phyloP scores from a whole-genome alignment of 2,113 vertebrate genomes.

The Amphiprion percula region DNA sequence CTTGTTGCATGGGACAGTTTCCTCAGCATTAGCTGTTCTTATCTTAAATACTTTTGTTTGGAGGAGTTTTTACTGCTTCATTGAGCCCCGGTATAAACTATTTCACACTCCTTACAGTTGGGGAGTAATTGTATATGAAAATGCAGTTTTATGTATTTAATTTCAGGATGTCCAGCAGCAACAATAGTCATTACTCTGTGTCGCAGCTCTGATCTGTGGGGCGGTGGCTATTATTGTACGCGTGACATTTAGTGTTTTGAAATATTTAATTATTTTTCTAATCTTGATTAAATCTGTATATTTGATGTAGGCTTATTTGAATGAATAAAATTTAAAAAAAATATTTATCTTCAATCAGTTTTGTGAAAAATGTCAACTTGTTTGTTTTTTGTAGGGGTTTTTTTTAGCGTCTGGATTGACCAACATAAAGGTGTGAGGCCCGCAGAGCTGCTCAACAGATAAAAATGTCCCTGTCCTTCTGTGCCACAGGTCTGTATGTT shows the following conservation, averaged over 20 bases:
- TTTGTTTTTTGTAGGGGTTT: not conserved
- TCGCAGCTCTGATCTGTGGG: slow-evolving; percentile 48
- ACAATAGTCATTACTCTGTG: slow-evolving; percentile 46
- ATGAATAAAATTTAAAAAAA: slow-evolving; percentile 66
- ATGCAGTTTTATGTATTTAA: slow-evolving; percentile 78
- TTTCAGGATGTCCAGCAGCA: slow-evolving; percentile 54
- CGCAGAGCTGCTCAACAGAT: too few relatives aligned
- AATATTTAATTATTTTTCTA: slow-evolving; percentile 80
- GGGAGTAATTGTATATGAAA: slow-evolving; percentile 58
- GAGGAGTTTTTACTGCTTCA: slow-evolving; percentile 47
- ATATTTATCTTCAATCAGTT: not conserved
- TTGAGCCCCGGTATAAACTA: slow-evolving; percentile 31
- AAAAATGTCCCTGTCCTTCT: too few relatives aligned
- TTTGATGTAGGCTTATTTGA: slow-evolving; percentile 79
- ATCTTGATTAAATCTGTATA: slow-evolving; percentile 75
- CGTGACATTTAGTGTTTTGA: slow-evolving; percentile 67
- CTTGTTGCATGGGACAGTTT: slow-evolving; percentile 70
- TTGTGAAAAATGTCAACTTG: not conserved
- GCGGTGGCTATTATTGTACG: slow-evolving; percentile 61
- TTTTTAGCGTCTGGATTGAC: not conserved
- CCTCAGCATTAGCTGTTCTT: slow-evolving; percentile 30
- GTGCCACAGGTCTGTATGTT: too few relatives aligned
- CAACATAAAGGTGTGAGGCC: not conserved
- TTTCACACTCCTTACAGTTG: slow-evolving; percentile 23
- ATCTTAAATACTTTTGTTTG: slow-evolving; percentile 38